These are phyloP conservation scores for Megaceryle alcyon DNA, from an alignment of 2,797 vertebrate species.

Conservation along the genomic window DNA sequence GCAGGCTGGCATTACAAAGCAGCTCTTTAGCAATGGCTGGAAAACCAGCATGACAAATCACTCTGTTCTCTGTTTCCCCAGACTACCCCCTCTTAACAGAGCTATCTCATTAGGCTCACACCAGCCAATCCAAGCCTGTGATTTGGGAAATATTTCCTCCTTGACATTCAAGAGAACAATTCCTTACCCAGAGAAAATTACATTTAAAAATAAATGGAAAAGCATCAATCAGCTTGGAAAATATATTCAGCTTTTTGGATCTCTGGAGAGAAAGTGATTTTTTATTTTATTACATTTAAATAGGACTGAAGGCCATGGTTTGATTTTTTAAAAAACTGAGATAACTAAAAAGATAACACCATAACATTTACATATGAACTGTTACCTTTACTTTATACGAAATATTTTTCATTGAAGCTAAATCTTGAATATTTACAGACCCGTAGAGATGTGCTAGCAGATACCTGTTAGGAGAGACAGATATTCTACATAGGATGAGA, in stretches of 20 bases:
- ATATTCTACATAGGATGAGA: neutral
- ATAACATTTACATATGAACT: constrained; percentile 55
- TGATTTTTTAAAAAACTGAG: constrained; percentile 42
- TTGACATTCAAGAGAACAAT: constrained; percentile 80
- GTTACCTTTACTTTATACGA: constrained; percentile 20
- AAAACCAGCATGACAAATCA: constrained; percentile 74
- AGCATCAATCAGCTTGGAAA: constrained; percentile 80
- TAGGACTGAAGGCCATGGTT: constrained; percentile 58
- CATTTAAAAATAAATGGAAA: constrained; percentile 84
- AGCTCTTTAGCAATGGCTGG: constrained; percentile 72
- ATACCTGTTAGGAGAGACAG: constrained; percentile 22
- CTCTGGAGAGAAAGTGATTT: constrained; percentile 67
- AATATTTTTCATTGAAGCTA: constrained; percentile 45
- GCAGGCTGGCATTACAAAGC: constrained; percentile 73
- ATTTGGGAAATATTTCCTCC: constrained; percentile 79
- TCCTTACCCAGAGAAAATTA: constrained; percentile 73
- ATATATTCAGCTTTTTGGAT: constrained; percentile 72
- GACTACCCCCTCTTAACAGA: constrained; percentile 31
- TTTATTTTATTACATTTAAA: constrained; percentile 74
- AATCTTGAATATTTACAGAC: constrained; percentile 55
- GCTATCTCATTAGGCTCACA: constrained; percentile 74
- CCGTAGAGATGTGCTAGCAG: neutral
- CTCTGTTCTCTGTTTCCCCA: constrained; percentile 19
- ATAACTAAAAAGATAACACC: constrained; percentile 50
- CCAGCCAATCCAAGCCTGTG: constrained; percentile 75